Evolutionary conservation across 2,797 vertebrate genomes (phyloP).

Genomic region (Galago senegalensis): DNA sequence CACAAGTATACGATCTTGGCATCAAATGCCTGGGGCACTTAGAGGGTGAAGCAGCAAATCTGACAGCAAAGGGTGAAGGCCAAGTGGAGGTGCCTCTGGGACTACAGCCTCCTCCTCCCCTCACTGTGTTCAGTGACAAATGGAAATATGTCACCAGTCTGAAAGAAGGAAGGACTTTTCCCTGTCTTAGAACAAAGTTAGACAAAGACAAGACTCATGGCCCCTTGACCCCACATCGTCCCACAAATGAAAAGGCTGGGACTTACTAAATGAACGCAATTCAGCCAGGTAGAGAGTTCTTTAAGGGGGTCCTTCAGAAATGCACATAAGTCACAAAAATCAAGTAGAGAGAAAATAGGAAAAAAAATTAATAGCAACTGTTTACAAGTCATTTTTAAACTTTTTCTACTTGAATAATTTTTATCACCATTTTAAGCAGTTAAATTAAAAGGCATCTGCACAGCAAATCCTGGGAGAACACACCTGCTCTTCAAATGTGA

Average conservation of each 20-base stretch:
- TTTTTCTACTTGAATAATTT: conserved; percentile 79
- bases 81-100: not conserved
- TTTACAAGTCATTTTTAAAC: conserved; percentile 87
- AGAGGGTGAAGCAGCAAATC: conserved; percentile 50
- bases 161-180: conserved; percentile 1
- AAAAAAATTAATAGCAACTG: conserved; percentile 83
- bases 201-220: not conserved
- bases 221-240: not conserved
- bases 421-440: conserved; percentile 70
- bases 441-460: conserved; percentile 87
- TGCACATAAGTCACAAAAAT: not conserved
- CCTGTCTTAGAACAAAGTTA: not conserved
- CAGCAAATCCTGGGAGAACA: conserved; percentile 69
- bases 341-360: conserved; percentile 49
- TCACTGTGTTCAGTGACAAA: conserved; percentile 32
- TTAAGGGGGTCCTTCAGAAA: conserved; percentile 49
- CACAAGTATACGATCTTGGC: conserved; percentile 38
- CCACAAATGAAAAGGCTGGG: conserved; percentile 20
- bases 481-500: conserved; percentile 80
- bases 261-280: not conserved
- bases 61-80: not conserved
- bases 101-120: not conserved
- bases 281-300: not conserved
- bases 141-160: conserved; percentile 22
- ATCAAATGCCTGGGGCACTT: conserved; percentile 15